Base-by-base conservation (phyloP, 92 coral and sea anemone species). In the Epizoanthus scotinus region DNA sequence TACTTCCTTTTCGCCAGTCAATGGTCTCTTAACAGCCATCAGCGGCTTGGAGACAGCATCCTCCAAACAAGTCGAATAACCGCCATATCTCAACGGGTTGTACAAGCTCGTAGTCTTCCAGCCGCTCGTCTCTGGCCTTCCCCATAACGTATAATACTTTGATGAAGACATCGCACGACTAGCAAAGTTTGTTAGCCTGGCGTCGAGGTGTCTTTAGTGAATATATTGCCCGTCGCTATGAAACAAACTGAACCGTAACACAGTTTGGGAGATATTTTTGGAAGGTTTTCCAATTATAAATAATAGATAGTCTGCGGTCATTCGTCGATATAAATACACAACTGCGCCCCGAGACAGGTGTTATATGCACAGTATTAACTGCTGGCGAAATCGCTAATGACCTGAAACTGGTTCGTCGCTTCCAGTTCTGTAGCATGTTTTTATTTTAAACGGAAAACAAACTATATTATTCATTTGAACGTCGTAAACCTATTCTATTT, bases 1-100 rank as follows among this genome's bases (percentile, higher is more conserved):
- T 8, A 78, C 86, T 31, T 95, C 92, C 78, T 95, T 95, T 19
- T 88, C 92, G 0, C 94, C 89, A 5, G 98, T 91, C 62, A 95
- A 36, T 31, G 81, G 81, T 59, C 81, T 75, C 52, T 59, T 36
- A 38, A 20, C 54, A 31, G 68, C 38, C 19, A 10, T 20, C 56
- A 38, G 25, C 42, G 68, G 40, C 34, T 31, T 42, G 7, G 22
- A 59, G 24, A 60, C 10, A n/a, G 70, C 21, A 24, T 47, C 57
- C 18, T 75, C 81, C n/a, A 75, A 60, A 59, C 56, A 20, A 20
- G 81, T 57, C 9, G 81, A 58, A 63, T 75, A 75, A 31, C 81
- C 81, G 21, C 81, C 81, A 22, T 36, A 59, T 59, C 69, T 60
- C 36, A 75, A 67, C 55, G 81, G 67, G n/a, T 53, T 75, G 75